Evolutionary conservation across 1,140 invertebrate genomes (phyloP), one percentile per base, ranked within the genome.

Genomic region (Conus betulinus): DNA sequence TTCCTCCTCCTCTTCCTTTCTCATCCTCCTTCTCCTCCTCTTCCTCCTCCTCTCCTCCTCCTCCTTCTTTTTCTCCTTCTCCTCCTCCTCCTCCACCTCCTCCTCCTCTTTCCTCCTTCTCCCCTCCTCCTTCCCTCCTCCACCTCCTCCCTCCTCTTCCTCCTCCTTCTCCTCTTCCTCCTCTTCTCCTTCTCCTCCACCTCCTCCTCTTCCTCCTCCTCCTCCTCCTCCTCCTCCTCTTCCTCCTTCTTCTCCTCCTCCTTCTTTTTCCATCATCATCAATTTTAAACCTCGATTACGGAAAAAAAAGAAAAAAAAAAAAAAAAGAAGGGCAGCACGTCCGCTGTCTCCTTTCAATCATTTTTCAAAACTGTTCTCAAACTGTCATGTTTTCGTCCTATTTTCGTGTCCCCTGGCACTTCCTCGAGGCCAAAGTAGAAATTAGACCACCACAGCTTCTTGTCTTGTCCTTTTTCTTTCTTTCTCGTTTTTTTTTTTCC

Each of bases 1-100:
- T 5, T 23, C 23, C 78, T 79, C 78, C 51, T n/a, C 5, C 55
- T 84, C 83, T 84, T n/a, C n/a, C 55, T 84, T 39, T 84, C 55
- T 57, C 55, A 13, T n/a, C n/a, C 78, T 27, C 78, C n/a, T 23
- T 52, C 78, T 27, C 78, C 20, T 20, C 17, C 60, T 63, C 60
- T 63, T 20, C 60, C 4, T 63, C 60, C 4, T 20, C 17, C 11
- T 63, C 23, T 27, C 78, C 11, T 11, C n/a, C 10, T 52, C 25
- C 78, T 79, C 78, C 4, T 52, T 5, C 78, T n/a, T 5, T 5
- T 13, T 1, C 78, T 79, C 25, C 23, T 52, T 79, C 78, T 79
- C 5, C 23, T 13, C 27, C 25, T 23, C 25, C 52, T 63, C 25
- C 13, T n/a, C 78, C n/a, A 1, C 5, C 78, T 27, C 78, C 20